phyloP scores from a whole-genome alignment of 2,888 invertebrate species.

The Drosophila kuntzei region DNA sequence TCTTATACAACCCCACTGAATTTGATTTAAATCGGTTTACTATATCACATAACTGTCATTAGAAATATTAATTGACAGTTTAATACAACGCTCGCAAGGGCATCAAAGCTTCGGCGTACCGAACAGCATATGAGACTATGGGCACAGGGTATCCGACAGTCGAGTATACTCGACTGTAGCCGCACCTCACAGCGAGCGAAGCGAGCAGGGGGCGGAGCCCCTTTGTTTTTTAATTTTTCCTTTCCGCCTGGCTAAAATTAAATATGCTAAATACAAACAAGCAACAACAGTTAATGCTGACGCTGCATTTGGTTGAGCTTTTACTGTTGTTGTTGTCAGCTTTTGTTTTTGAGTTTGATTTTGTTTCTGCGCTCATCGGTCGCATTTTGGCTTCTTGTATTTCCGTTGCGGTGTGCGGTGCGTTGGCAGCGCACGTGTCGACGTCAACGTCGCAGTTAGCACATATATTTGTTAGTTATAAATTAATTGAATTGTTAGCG shows the following conservation, averaged over 20 bases:
- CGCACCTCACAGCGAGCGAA: no score
- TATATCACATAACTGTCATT: no score
- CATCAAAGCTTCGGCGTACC: no score
- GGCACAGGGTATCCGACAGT: no score
- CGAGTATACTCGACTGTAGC: no score
- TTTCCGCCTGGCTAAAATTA: slow-evolving; percentile 76
- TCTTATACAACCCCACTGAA: no score
- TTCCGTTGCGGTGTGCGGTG: slow-evolving; percentile 51
- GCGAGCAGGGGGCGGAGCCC: no score
- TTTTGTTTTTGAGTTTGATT: slow-evolving; percentile 20
- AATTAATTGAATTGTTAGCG: slow-evolving; percentile 31
- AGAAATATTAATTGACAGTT: no score
- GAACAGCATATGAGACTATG: no score
- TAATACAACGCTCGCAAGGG: no score
- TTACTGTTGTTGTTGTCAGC: slow-evolving; percentile 35
- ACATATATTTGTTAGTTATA: slow-evolving; percentile 11
- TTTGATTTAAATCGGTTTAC: no score
- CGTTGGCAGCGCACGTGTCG: slow-evolving; percentile 67
- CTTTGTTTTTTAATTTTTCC: no score
- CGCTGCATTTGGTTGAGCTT: slow-evolving; percentile 59
- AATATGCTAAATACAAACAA: slow-evolving; percentile 63
- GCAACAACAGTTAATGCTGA: slow-evolving; percentile 37
- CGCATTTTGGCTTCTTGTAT: slow-evolving; percentile 67
- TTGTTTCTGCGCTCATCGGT: slow-evolving; percentile 18
- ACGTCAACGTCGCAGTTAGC: slow-evolving; percentile 28